Evolutionary conservation across 2,797 vertebrate genomes (phyloP), one percentile per base, ranked within the genome.

Genomic region (Mastacembelus armatus): DNA sequence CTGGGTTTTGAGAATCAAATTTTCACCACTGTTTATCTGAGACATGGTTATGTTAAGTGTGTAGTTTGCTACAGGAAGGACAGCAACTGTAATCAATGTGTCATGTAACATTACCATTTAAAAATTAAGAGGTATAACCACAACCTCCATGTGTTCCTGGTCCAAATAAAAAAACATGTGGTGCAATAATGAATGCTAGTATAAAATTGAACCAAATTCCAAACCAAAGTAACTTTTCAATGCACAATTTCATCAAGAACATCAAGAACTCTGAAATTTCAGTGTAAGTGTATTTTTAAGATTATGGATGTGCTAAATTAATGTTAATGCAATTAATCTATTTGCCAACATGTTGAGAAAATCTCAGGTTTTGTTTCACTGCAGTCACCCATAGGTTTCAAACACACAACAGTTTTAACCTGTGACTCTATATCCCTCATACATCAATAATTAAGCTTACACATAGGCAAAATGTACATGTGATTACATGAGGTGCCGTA

Each of bases 401-500:
- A 59, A 42, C 18, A 62, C 30, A n/a, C n/a, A n/a, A n/a, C n/a
- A 44, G 30, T 36, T 48, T 66, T 5, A 51, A 22, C 15, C 7
- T 6, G 29, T 27, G 7, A 10, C 40, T 38, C 22, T 10, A 5
- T 11, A 24, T 47, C n/a, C 11, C 29, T 45, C 8, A n/a, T 50
- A n/a, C 32, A 3, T 11, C 26, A 39, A 22, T 42, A 50, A 40
- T 42, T 57, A 3, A 43, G 6, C 2, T 39, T 38, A 33, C 29
- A 66, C 43, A 16, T 22, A 16, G 36, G 18, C 32, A 49, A 1
- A 42, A 33, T 16, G 42, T 50, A 36, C 10, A 29, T 50, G 56
- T 27, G 10, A 47, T 45, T 56, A 10, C 32, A 49, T 14, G n/a
- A 39, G 32, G 32, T 49, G 64, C 49, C 55, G 64, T 39, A 61